Evolutionary conservation across 2,888 invertebrate species (phyloP).

Genomic region (Drosophila melanosoma): DNA sequence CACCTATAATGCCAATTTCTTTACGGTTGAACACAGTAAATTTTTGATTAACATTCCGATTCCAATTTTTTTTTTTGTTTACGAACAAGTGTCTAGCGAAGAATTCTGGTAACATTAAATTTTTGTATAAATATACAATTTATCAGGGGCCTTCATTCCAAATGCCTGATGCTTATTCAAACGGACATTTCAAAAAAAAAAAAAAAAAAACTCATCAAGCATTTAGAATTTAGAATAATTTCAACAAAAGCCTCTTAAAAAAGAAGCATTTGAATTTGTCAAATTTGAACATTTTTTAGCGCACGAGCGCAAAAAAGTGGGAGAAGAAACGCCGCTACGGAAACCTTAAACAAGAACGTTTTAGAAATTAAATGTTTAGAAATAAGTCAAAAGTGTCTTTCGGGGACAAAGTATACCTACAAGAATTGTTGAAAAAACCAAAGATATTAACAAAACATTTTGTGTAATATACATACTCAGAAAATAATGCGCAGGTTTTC

Average conservation of each 20-base stretch:
- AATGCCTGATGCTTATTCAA: slow-evolving; percentile 26
- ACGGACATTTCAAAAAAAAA: slow-evolving; percentile 24
- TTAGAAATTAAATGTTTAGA: slow-evolving; percentile 52
- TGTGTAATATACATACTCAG: slow-evolving; percentile 18
- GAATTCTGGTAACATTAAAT: neutral
- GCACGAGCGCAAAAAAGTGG: slow-evolving; percentile 40
- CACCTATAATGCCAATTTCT: neutral
- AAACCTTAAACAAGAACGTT: slow-evolving; percentile 64
- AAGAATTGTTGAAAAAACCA: slow-evolving; percentile 19
- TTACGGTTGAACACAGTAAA: neutral
- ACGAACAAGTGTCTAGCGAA: neutral
- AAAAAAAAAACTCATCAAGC: slow-evolving; percentile 16
- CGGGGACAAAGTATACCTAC: slow-evolving; percentile 17
- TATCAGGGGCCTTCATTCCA: slow-evolving; percentile 31
- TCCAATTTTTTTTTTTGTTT: neutral
- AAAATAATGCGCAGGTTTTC: slow-evolving; percentile 46
- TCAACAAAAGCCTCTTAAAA: slow-evolving; percentile 9
- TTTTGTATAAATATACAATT: neutral
- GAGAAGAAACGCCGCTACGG: slow-evolving; percentile 71
- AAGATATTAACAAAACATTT: slow-evolving; percentile 23
- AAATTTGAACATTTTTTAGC: slow-evolving; percentile 49
- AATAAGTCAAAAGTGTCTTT: slow-evolving; percentile 32
- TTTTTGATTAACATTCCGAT: slow-evolving; percentile 6
- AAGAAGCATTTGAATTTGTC: slow-evolving; percentile 25
- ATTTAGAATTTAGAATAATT: slow-evolving; percentile 14